Evolutionary conservation across 2,797 vertebrate genomes (phyloP), one percentile per base, ranked within the genome.

Genomic region (Dendrocincla fuliginosa): DNA sequence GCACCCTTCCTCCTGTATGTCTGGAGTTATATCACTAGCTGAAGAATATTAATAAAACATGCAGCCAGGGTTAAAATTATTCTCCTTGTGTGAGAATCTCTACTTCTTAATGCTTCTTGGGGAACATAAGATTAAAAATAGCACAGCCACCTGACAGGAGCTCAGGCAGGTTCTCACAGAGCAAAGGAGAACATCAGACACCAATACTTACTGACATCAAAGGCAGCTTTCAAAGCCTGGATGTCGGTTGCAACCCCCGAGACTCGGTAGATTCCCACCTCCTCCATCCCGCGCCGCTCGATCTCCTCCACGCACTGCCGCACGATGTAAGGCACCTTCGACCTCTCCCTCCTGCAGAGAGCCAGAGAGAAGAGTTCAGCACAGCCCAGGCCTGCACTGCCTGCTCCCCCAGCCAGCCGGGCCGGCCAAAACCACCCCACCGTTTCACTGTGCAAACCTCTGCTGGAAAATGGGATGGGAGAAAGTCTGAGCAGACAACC

Each of bases 291-390:
- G 4, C 99, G 98, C 28, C 99, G 98, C 96, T 99, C 99, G 0
- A 99, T 99, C 98, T 99, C 99, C 95, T 99, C 99, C 95, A 99
- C 98, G 2, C 99, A 99, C 97, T 99, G 99, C 65, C 98, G 98
- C 70, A 99, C 99, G 2, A 99, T 99, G 96, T 99, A 99, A 8
- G 99, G 99, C 77, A 99, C 99, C 95, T 99, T 99, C 13, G 99
- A 99, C 59, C 99, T 98, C 91, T 99, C 99, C 28, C 99, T 98
- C 96, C 99, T 99, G 65, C 2, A 4, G 23, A 53, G 39, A 64
- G 41, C 6, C 32, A 61, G 19, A 46, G 4, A 67, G 6, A 22
- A 7, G 15, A 63, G 44, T 3, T 90, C 50, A 83, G 89, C 3
- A 17, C 22, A 81, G 74, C 49, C 50, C 53, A 2, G 7, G 9